phyloP scores from a whole-genome alignment of 2,888 invertebrate species.

The Drosophila antonietae region DNA sequence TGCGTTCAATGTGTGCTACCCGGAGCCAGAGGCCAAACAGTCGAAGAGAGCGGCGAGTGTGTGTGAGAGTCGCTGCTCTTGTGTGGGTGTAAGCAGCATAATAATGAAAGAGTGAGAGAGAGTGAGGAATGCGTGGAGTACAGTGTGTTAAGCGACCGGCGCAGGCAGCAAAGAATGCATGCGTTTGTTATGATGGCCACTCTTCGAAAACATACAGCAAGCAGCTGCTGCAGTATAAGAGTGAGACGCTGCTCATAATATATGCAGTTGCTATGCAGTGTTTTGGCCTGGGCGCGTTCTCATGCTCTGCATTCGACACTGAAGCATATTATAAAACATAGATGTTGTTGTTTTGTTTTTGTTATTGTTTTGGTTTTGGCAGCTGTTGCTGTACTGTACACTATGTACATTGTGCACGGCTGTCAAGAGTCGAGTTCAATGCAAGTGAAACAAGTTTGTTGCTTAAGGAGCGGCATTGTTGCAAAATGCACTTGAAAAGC shows the following conservation, averaged over 20 bases:
- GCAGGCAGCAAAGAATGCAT: conserved; percentile 16
- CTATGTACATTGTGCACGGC: background rate
- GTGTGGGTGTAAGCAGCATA: conserved; percentile 25
- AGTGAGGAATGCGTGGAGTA: conserved; percentile 17
- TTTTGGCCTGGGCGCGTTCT: conserved; percentile 31
- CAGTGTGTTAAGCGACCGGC: conserved; percentile 37
- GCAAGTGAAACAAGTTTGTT: conserved; percentile 63
- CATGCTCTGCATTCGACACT: conserved; percentile 16
- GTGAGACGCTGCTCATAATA: conserved; percentile 27
- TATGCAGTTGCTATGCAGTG: conserved; percentile 51
- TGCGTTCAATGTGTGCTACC: conserved; percentile 25
- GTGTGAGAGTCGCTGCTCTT: background rate
- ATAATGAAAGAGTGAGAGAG: background rate
- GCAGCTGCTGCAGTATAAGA: conserved; percentile 48
- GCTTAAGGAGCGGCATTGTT: conserved; percentile 45
- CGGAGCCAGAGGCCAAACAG: conserved; percentile 31
- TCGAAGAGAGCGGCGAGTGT: conserved; percentile 15
- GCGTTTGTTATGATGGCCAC: conserved; percentile 17
- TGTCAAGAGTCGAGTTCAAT: conserved; percentile 53
- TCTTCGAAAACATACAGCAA: conserved; percentile 34
- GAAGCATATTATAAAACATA: conserved; percentile 43
- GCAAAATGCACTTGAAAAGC: conserved; percentile 65
- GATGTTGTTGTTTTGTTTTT: conserved; percentile 12
- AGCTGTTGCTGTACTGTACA: conserved; percentile 36
- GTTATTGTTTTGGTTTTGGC: conserved; percentile 18